A percentile compares a stretch with the other conserved stretches of the same genome.
These are phyloP conservation scores for Micronycteris hirsuta DNA, from an alignment of 2,113 vertebrate species.

Conservation along the genomic window DNA sequence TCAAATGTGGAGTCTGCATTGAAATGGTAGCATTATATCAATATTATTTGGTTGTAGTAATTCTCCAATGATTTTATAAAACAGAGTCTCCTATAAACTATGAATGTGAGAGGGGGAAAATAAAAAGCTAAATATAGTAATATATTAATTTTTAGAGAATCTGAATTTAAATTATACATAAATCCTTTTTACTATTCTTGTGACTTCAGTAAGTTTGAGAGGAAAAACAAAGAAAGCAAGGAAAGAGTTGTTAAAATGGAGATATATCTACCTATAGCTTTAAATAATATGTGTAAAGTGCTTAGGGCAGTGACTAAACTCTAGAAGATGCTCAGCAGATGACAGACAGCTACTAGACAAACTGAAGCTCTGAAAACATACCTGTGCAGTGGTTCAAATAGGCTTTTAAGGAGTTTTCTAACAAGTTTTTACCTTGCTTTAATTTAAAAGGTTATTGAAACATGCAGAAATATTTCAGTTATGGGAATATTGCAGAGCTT, in stretches of 20 bases:
- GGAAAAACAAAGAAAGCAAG: neutral
- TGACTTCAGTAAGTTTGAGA: neutral
- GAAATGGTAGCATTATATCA: neutral
- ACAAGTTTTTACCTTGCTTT: neutral
- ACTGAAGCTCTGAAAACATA: neutral
- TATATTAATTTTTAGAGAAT: neutral
- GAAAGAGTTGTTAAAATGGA: neutral
- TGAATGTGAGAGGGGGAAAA: neutral
- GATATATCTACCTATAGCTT: neutral
- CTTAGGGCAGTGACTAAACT: neutral
- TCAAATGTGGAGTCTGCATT: neutral
- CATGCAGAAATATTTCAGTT: neutral
- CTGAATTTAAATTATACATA: neutral
- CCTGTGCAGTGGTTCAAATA: neutral
- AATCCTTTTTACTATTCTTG: neutral
- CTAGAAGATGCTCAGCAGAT: neutral
- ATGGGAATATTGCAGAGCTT: neutral
- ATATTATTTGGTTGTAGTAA: neutral
- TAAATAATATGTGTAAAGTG: neutral
- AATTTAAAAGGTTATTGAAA: neutral
- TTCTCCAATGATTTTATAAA: neutral
- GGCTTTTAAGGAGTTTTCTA: neutral
- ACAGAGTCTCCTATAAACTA: neutral
- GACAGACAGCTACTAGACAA: neutral
- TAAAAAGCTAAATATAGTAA: neutral